phyloP scores from a whole-genome alignment of 2,113 vertebrate species.

The Furnarius figulus region DNA sequence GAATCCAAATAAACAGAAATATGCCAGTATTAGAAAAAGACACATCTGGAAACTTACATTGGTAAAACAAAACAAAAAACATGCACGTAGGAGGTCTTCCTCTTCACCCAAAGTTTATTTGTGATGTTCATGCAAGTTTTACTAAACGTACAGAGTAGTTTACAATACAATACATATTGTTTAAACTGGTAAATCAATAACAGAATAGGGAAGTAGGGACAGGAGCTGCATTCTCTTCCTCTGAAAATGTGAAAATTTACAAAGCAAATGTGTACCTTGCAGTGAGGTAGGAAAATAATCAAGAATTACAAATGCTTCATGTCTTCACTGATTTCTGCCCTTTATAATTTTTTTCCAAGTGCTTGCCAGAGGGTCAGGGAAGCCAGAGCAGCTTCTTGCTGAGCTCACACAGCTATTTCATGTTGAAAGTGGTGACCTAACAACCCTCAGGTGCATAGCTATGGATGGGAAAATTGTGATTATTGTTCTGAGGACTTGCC shows the following conservation, averaged over 20 bases:
- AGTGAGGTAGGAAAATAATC: neutral
- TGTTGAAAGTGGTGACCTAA: neutral
- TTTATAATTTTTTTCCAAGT: neutral
- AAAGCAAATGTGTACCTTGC: neutral
- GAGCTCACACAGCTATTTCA: neutral
- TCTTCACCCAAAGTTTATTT: neutral
- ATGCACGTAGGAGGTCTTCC: neutral
- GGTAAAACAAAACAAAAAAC: neutral
- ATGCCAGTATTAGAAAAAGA: neutral
- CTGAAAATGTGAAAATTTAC: neutral
- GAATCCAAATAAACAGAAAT: neutral
- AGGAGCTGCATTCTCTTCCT: neutral
- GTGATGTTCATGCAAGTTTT: neutral
- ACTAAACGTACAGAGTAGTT: neutral
- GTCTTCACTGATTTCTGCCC: neutral
- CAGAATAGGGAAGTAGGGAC: neutral
- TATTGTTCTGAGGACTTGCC: slow-evolving; percentile 18
- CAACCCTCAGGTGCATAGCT: slow-evolving; percentile 17
- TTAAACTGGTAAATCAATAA: neutral
- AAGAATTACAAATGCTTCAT: neutral
- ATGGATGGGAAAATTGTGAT: neutral
- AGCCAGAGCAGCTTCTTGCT: neutral
- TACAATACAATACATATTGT: neutral
- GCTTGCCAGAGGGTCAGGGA: neutral
- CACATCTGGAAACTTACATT: neutral